Conservation (phyloP, 2,797 vertebrate genomes). For the Etheostoma nigrum region DNA sequence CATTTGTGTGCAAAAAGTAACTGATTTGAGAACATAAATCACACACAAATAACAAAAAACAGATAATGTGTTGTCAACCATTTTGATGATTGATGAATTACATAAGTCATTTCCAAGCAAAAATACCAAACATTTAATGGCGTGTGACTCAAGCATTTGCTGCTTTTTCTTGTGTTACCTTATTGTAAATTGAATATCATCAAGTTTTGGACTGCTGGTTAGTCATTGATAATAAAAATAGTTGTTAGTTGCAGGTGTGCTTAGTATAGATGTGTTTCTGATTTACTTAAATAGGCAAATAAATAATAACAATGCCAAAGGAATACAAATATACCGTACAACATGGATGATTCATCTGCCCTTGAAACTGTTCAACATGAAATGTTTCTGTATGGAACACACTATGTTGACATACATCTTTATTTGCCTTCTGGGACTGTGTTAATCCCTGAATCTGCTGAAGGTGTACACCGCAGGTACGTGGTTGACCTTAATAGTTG, state of each 20-base stretch:
- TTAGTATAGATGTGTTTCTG: not conserved
- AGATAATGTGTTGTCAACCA: not conserved
- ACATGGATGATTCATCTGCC: not conserved
- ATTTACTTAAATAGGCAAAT: too few species aligned
- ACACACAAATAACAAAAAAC: not conserved
- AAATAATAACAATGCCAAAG: not conserved
- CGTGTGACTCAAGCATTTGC: too few species aligned
- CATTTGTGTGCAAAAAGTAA: not conserved
- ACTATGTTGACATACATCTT: not conserved
- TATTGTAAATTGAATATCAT: too few species aligned
- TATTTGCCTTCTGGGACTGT: conserved; percentile 40
- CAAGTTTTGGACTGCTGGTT: too few species aligned
- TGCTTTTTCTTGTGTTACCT: too few species aligned
- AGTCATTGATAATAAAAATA: not conserved
- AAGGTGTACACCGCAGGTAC: conserved; percentile 29
- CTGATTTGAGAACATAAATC: not conserved
- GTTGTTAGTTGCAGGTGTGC: not conserved
- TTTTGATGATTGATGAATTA: not conserved
- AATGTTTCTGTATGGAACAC: not conserved
- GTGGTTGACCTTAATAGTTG: not conserved
- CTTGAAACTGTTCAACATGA: not conserved
- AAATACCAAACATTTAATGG: not conserved
- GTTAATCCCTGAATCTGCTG: conserved; percentile 22
- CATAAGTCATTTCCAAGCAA: not conserved
- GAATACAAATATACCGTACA: not conserved